Evolutionary conservation across 2,797 vertebrate genomes (phyloP).

Genomic region (Spheniscus humboldti): DNA sequence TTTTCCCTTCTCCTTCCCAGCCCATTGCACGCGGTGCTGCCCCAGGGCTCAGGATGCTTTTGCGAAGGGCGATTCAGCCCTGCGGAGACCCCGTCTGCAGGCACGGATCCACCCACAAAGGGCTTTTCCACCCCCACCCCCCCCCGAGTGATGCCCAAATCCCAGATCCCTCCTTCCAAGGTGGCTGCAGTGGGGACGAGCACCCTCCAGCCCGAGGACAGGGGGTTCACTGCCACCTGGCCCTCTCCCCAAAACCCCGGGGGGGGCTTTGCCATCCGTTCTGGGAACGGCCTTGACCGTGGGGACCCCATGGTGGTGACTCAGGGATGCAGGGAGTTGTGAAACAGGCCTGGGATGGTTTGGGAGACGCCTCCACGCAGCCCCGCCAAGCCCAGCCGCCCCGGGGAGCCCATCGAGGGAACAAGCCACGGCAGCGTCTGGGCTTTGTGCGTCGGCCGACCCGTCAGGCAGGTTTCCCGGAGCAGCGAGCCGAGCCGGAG

Average conservation of each 20-base stretch:
- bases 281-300: background rate
- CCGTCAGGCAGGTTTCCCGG: slow-evolving; percentile 70
- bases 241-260: background rate
- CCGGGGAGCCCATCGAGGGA: background rate
- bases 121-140: background rate
- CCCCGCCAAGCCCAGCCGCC: slow-evolving; percentile 37
- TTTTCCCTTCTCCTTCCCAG: background rate
- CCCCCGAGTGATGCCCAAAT: rapidly evolving
- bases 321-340: background rate
- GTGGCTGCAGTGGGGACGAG: rapidly evolving
- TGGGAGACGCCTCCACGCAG: slow-evolving; percentile 21
- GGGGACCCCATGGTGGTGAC: background rate
- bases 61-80: background rate
- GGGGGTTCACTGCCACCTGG: rapidly evolving
- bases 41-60: rapidly evolving
- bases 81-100: rapidly evolving
- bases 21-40: rapidly evolving
- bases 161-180: background rate
- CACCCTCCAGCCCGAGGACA: background rate
- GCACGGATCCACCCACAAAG: rapidly evolving
- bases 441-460: slow-evolving; percentile 25
- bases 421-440: slow-evolving; percentile 45
- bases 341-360: slow-evolving; percentile 19
- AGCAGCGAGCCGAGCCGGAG: background rate
- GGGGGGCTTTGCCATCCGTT: background rate